Percentiles rank a stretch among this genome's conserved stretches.
Conservation (phyloP, 1,140 invertebrate genomes). For the Solenopsis fugax region DNA sequence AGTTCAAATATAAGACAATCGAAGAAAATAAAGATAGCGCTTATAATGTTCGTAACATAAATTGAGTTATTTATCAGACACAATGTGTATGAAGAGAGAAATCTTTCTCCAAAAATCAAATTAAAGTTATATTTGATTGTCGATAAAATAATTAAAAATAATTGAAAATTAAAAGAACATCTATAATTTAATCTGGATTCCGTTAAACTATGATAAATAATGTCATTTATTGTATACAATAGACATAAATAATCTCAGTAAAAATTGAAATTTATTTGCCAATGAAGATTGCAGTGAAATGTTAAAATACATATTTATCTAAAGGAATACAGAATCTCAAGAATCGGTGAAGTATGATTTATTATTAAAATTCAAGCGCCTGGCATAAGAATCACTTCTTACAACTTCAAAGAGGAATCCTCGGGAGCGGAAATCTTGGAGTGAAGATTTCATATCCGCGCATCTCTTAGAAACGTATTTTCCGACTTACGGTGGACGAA, state of each 20-base stretch:
- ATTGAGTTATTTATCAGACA: too few species aligned
- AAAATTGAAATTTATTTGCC: not conserved
- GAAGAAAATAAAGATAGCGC: too few species aligned
- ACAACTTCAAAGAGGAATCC: constrained; percentile 56
- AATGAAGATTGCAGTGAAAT: constrained; percentile 16
- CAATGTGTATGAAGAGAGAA: not conserved
- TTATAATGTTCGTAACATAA: too few species aligned
- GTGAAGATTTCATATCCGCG: constrained; percentile 60
- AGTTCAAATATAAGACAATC: too few species aligned
- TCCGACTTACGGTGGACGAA: constrained; percentile 56
- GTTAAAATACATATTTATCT: constrained; percentile 17
- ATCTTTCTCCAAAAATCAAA: not conserved
- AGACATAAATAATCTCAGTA: not conserved
- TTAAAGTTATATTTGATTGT: constrained; percentile 8
- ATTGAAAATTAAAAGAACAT: not conserved
- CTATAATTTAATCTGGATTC: not conserved
- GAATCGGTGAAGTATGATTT: constrained; percentile 44
- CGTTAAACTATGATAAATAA: not conserved
- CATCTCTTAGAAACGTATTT: constrained; percentile 56
- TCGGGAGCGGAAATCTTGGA: constrained; percentile 26
- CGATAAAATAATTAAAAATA: not conserved
- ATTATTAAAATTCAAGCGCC: constrained; percentile 55
- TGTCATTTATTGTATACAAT: constrained; percentile 1
- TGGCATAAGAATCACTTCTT: constrained; percentile 30
- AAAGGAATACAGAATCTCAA: constrained; percentile 1